Evolutionary conservation across 2,888 invertebrate species (phyloP), one percentile per base, ranked within the genome.

Genomic region (Nomada goodeniana): DNA sequence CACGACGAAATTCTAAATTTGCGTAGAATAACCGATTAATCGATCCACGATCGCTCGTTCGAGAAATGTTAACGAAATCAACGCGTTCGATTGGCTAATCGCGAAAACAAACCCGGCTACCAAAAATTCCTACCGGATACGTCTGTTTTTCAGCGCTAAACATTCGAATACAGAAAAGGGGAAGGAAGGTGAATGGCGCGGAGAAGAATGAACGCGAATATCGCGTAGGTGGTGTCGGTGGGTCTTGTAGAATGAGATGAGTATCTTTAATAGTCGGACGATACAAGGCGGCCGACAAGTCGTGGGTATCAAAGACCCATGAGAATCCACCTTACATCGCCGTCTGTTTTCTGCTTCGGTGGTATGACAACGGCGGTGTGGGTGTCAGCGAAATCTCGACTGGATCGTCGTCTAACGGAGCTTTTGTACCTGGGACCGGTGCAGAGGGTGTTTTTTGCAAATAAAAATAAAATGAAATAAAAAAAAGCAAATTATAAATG

Each of bases 231-330:
- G 75, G 72, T 71, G 75, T 78, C 74, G 75, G 77, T 73, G 71
- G 72, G 57, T 57, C 74, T 77, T 71, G 82, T 75, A 74, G 83
- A 85, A 83, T 76, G 71, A 83, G 76, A 83, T 60, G 84, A 80
- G 78, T 81, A 83, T 85, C 78, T 78, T 80, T 83, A 80, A 83
- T 83, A 83, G 78, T 61, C 47, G 13, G 50, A 68, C 64, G 80
- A 71, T 79, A 83, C 71, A 63, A 73, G 82, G 18, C 73, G 79
- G 57, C 59, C 73, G 82, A 75, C 75, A 57, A 68, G 68, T 69
- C 75, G 77, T 77, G 80, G 80, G 60, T 63, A 77, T 83, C 78
- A 61, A 71, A 70, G 44, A 29, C 68, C 29, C 59, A 57, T 55
- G 26, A 47, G 44, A 60, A 71, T 60, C 70, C 71, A 68, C 71